Base-by-base conservation (phyloP, 2,113 vertebrate species). In the Ibidorhyncha struthersii region DNA sequence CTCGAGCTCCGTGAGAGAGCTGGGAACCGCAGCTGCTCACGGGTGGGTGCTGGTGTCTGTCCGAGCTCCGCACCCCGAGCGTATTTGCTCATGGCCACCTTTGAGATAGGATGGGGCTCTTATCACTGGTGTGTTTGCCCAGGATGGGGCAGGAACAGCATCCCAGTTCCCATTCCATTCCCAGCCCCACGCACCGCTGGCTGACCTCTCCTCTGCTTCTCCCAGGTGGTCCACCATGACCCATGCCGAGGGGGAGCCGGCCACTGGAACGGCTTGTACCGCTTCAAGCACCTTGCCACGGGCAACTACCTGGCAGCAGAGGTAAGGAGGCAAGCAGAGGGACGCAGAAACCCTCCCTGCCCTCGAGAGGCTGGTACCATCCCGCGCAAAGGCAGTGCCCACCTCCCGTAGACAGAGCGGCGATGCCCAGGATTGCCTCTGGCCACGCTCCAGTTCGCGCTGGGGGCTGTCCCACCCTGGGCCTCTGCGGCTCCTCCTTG, bases 231-330 rank as follows among this genome's bases (percentile, higher is more conserved):
- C 90, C 99, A 99, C 96, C 99, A 99, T 0, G 99, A 99, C 95
- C 99, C 99, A 0, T 99, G 99, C 85, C 98, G 99, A 6, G 99
- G 99, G 56, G 99, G 99, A 86, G 99, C 99, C 1, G 99, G 99
- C 52, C 99, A 99, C 97, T 99, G 99, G 99, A 99, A 99, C 0
- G 99, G 99, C 94, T 98, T 99, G 45, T 99, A 99, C 93, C 98
- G 99, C 77, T 99, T 99, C 97, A 99, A 99, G 96, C 99, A 99
- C 96, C 98, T 99, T 14, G 99, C 99, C 80, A 99, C 99, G 0
- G 99, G 99, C 83, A 99, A 99, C 97, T 99, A 99, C 96, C 97
- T 99, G 97, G 99, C 99, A 79, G 99, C 99, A 0, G 99, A 99
- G 99, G 99, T 99, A 97, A 98, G 63, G 45, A 29, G 40, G n/a